A percentile compares a stretch with the other conserved stretches of the same genome.
Conservation (phyloP, 2,797 vertebrate genomes). For the Dendrocincla fuliginosa region DNA sequence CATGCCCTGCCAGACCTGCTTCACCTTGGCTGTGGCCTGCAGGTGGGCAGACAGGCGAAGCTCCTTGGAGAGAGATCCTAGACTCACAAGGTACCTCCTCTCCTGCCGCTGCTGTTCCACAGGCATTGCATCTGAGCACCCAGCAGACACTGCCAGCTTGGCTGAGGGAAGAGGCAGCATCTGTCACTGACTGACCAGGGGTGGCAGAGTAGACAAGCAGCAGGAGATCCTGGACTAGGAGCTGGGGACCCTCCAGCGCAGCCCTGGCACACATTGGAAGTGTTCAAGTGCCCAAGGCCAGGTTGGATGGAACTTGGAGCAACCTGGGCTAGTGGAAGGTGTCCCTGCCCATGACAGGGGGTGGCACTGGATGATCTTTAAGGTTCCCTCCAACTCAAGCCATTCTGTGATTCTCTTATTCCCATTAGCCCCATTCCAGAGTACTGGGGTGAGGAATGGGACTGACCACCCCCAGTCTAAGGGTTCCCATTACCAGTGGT, state of each 20-base stretch:
- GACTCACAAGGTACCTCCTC: background rate
- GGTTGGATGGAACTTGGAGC: accelerated
- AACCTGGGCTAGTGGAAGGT: accelerated
- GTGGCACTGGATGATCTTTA: background rate
- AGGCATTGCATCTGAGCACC: background rate
- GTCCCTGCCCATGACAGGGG: background rate
- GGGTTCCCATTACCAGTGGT: accelerated
- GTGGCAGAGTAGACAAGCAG: accelerated
- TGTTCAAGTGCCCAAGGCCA: background rate
- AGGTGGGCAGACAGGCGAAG: conserved; percentile 80
- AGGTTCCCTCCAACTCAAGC: background rate
- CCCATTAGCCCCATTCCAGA: background rate
- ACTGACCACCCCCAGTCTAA: background rate
- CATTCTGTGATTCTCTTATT: background rate
- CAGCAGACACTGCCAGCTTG: background rate
- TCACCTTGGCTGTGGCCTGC: conserved; percentile 80
- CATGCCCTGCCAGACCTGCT: conserved; percentile 73
- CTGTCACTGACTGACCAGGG: background rate
- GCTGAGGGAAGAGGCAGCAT: background rate
- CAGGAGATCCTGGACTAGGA: background rate
- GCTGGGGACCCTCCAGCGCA: background rate
- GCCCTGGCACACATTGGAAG: too few species aligned
- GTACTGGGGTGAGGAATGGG: accelerated
- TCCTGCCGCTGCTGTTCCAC: background rate
- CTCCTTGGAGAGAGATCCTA: conserved; percentile 79